These are phyloP conservation scores for Steinernema khuongi DNA, from an alignment of 1,140 invertebrate genomes.

Conservation along the genomic window DNA sequence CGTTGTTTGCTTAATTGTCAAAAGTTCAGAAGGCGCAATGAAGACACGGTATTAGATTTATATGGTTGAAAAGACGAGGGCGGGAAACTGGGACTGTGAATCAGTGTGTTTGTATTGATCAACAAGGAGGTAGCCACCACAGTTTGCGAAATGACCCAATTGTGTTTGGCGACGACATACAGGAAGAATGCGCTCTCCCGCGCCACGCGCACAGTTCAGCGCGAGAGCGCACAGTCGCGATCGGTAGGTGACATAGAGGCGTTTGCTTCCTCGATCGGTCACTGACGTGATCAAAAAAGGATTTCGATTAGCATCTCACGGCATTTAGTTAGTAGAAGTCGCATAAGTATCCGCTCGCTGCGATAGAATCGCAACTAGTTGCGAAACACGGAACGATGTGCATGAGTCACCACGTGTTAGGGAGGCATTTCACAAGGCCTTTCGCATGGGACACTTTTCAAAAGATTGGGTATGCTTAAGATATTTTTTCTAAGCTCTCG, in stretches of 20 bases:
- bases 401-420: too few relatives aligned
- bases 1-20: slow-evolving; percentile 6
- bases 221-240: neutral
- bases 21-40: neutral
- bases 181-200: neutral
- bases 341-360: too few relatives aligned
- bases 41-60: neutral
- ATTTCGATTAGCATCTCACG: neutral
- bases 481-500: too few relatives aligned
- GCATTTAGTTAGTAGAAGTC: neutral
- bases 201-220: neutral
- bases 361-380: too few relatives aligned
- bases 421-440: too few relatives aligned
- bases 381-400: too few relatives aligned
- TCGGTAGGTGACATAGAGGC: neutral
- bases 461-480: too few relatives aligned
- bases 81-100: neutral
- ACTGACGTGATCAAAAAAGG: neutral
- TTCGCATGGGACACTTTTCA: too few relatives aligned
- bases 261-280: neutral
- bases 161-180: neutral
- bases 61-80: neutral
- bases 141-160: slow-evolving; percentile 14
- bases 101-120: slow-evolving; percentile 7
- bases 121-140: neutral